These are phyloP conservation scores for Hololepta plana DNA, from an alignment of 2,888 invertebrate genomes.

Conservation along the genomic window DNA sequence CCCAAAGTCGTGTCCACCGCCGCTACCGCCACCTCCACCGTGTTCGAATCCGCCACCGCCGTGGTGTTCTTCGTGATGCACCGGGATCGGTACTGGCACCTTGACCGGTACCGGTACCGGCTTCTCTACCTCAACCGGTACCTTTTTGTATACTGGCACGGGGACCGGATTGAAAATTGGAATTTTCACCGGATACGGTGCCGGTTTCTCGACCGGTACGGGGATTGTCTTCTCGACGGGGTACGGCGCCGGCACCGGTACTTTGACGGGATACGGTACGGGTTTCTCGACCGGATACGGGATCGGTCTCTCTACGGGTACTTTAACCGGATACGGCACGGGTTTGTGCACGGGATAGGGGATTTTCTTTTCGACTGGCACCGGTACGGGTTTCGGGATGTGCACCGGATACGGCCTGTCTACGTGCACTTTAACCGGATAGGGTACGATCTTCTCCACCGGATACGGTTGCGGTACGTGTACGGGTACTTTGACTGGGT, in stretches of 20 bases:
- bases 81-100: conserved; percentile 43
- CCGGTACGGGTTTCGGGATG: conserved; percentile 47
- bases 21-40: conserved; percentile 2
- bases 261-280: conserved; percentile 57
- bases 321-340: conserved; percentile 53
- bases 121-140: conserved; percentile 28
- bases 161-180: conserved; percentile 47
- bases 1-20: conserved; percentile 7
- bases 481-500: conserved; percentile 48
- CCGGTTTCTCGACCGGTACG: conserved; percentile 48
- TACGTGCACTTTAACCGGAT: conserved; percentile 49
- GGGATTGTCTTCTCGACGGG: conserved; percentile 47
- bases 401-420: conserved; percentile 52
- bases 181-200: conserved; percentile 40
- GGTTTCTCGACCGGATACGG: conserved; percentile 63
- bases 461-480: conserved; percentile 57
- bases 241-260: conserved; percentile 52
- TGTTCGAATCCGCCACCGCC: conserved; percentile 14
- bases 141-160: conserved; percentile 31
- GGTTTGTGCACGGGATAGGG: conserved; percentile 57
- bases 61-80: conserved; percentile 29
- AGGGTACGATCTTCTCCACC: conserved; percentile 53
- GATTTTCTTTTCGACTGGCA: conserved; percentile 53
- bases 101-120: conserved; percentile 52
- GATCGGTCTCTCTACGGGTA: conserved; percentile 45